These are phyloP conservation scores for Buphagus erythrorhynchus DNA, from an alignment of 2,797 vertebrate species.

Conservation along the genomic window DNA sequence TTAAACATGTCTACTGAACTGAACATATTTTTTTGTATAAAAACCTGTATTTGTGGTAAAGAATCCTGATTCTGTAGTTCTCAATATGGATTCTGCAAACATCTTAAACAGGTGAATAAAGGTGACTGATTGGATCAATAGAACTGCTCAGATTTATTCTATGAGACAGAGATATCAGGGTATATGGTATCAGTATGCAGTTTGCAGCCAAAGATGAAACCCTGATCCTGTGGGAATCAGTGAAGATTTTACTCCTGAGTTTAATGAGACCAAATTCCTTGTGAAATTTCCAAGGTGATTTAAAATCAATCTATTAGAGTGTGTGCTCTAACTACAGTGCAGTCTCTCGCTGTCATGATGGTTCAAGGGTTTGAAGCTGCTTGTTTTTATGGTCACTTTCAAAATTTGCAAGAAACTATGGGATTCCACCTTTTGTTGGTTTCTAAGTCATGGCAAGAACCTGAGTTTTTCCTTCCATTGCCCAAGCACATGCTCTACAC, in stretches of 20 bases:
- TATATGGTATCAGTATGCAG: neutral
- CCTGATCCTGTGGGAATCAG: neutral
- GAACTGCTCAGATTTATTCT: neutral
- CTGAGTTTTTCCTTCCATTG: neutral
- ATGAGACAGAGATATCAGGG: neutral
- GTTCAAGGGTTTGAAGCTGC: neutral
- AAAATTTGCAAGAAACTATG: neutral
- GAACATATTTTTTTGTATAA: neutral
- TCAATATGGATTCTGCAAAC: neutral
- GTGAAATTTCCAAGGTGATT: neutral
- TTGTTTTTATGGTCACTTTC: neutral
- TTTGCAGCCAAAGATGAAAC: neutral
- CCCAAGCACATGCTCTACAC: rapidly evolving
- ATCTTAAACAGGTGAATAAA: neutral
- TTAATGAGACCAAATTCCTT: neutral
- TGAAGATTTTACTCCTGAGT: neutral
- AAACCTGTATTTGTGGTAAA: neutral
- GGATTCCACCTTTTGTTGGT: rapidly evolving
- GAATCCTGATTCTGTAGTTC: neutral
- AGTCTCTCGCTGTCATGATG: neutral
- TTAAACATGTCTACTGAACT: slow-evolving; percentile 8
- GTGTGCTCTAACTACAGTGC: neutral
- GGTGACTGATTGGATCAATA: neutral
- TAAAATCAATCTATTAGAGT: neutral
- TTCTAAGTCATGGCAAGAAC: rapidly evolving